Evolutionary conservation across 2,113 vertebrate species (phyloP).

Genomic region (Chamaea fasciata): DNA sequence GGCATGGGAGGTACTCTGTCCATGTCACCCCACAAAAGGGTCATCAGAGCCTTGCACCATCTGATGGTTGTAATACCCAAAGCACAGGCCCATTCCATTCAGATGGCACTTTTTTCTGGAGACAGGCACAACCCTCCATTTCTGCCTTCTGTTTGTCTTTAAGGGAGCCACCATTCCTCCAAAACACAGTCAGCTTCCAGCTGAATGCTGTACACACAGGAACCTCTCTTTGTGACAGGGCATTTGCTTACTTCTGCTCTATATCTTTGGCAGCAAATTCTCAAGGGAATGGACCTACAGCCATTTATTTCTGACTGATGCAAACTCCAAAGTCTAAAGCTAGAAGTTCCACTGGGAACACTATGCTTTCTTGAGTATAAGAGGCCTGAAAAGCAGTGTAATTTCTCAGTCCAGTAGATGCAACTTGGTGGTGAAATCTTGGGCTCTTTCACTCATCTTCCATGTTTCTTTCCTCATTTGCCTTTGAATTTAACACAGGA

Average conservation of each 20-base stretch:
- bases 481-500: background rate
- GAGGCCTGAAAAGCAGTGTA: background rate
- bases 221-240: background rate
- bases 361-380: background rate
- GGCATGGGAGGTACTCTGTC: rapidly evolving
- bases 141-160: background rate
- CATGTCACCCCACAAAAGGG: background rate
- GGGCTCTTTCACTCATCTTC: background rate
- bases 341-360: background rate
- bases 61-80: rapidly evolving
- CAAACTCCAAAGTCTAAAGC: background rate
- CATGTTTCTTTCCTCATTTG: background rate
- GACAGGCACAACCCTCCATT: background rate
- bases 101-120: too few relatives aligned
- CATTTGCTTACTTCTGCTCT: background rate
- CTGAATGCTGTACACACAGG: background rate
- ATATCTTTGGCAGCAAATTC: background rate
- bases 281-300: background rate
- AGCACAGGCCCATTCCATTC: background rate
- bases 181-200: background rate
- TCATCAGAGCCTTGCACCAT: background rate
- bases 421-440: background rate
- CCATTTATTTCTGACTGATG: background rate
- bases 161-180: background rate
- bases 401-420: background rate